Conservation (phyloP, 2,113 vertebrate species). For the Pseudolaguvia tuberculata region DNA sequence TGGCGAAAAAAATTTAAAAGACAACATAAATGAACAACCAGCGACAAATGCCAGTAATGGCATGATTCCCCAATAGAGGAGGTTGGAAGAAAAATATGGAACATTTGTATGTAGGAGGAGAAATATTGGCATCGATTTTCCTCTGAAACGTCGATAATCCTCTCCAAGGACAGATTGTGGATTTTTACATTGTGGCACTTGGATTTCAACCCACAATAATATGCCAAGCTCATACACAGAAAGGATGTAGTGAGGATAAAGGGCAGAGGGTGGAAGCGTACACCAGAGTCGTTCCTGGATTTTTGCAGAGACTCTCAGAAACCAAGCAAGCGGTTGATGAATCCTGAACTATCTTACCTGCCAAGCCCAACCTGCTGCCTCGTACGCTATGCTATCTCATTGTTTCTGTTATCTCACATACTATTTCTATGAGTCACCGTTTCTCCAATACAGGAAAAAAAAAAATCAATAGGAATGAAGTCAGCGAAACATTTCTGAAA, state of each 20-base stretch:
- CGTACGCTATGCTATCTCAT: constrained; percentile 35
- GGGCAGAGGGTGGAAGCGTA: constrained; percentile 8
- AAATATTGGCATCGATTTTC: constrained; percentile 36
- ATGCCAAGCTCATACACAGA: constrained; percentile 29
- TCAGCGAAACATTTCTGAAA: constrained; percentile 18
- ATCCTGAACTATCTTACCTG: constrained; percentile 37
- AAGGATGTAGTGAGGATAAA: constrained; percentile 23
- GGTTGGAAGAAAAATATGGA: constrained; percentile 5
- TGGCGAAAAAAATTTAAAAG: background rate
- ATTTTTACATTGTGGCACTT: constrained; percentile 28
- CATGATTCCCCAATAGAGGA: constrained; percentile 2
- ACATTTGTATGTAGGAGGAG: constrained; percentile 21
- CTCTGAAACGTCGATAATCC: constrained; percentile 17
- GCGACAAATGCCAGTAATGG: background rate
- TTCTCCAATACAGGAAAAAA: constrained; percentile 24
- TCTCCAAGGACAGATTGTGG: constrained; percentile 27
- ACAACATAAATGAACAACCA: constrained; percentile 10
- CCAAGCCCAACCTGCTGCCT: constrained; percentile 8
- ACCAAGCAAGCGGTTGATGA: constrained; percentile 26
- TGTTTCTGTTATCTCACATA: constrained; percentile 39
- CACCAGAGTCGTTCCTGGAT: constrained; percentile 20
- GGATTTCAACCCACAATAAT: constrained; percentile 33
- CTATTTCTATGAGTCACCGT: constrained; percentile 39
- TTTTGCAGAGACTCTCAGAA: constrained; percentile 30
- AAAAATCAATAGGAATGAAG: constrained; percentile 41